Evolutionary conservation across 2,797 vertebrate species (phyloP).

Genomic region (Thripadectes ignobilis): DNA sequence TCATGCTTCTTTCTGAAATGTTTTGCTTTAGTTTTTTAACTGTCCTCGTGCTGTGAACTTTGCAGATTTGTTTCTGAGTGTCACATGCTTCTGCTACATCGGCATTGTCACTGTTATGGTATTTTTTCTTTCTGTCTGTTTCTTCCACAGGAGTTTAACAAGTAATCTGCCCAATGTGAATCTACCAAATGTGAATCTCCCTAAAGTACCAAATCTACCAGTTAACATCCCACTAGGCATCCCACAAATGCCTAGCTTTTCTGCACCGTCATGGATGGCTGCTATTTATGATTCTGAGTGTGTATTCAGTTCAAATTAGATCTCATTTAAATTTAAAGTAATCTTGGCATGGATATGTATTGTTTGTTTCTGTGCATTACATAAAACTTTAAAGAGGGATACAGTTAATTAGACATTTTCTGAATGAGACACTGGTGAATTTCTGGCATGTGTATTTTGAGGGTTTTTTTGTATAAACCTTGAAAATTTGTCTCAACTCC

Average conservation of each 20-base stretch:
- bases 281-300: constrained; percentile 93
- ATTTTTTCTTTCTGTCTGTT: constrained; percentile 99
- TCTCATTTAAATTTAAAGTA: constrained; percentile 84
- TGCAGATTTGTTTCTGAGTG: constrained; percentile 85
- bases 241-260: constrained; percentile 99
- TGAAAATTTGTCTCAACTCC: constrained; percentile 73
- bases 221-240: constrained; percentile 99
- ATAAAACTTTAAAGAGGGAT: constrained; percentile 76
- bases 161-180: constrained; percentile 99
- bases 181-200: constrained; percentile 99
- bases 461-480: constrained; percentile 65
- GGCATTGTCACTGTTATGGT: constrained; percentile 96
- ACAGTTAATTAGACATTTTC: constrained; percentile 79
- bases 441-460: constrained; percentile 75
- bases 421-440: constrained; percentile 76
- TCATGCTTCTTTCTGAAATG: constrained; percentile 75
- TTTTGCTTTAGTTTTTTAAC: constrained; percentile 74
- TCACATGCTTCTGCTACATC: constrained; percentile 92
- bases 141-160: constrained; percentile 95
- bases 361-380: constrained; percentile 82
- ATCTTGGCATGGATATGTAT: constrained; percentile 98
- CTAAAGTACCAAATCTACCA: constrained; percentile 99
- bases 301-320: constrained; percentile 98
- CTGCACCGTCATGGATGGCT: constrained; percentile 93
- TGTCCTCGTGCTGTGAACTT: constrained; percentile 75